phyloP scores from a whole-genome alignment of 2,888 invertebrate genomes.

The Gortyna flavago region DNA sequence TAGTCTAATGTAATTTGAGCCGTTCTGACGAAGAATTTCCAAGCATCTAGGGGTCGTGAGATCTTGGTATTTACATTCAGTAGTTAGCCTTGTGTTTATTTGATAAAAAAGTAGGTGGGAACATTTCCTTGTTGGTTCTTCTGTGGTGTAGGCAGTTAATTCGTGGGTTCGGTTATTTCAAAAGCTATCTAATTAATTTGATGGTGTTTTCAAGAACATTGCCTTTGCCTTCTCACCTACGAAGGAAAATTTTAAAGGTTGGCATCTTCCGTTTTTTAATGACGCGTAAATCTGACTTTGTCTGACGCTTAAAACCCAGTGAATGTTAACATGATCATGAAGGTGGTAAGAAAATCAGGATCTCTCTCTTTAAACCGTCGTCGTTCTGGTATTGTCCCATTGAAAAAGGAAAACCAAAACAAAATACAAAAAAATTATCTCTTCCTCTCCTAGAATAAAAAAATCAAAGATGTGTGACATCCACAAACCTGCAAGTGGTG shows the following conservation, averaged over 20 bases:
- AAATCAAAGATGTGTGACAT: neutral
- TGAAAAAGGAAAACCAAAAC: neutral
- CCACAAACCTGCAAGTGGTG: neutral
- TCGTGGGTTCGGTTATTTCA: conserved; percentile 54
- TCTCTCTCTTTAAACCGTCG: too few relatives aligned
- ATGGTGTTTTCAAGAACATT: conserved; percentile 58
- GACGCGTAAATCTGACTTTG: neutral
- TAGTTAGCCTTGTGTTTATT: conserved; percentile 72
- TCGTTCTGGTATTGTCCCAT: neutral
- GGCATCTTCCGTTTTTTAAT: neutral
- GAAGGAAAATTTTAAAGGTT: conserved; percentile 23
- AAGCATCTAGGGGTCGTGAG: conserved; percentile 47
- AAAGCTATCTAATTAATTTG: conserved; percentile 57
- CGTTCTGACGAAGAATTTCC: conserved; percentile 33
- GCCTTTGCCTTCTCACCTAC: conserved; percentile 21
- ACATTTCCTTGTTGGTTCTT: conserved; percentile 73
- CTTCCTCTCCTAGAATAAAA: neutral
- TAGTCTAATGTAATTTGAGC: conserved; percentile 55
- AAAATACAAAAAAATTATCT: neutral
- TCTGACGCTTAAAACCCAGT: too few relatives aligned
- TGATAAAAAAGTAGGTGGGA: conserved; percentile 73
- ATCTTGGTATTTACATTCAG: conserved; percentile 63
- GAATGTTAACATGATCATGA: neutral
- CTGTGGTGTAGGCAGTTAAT: conserved; percentile 64
- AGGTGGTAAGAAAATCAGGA: neutral